Base-by-base conservation (phyloP, 2,113 vertebrate genomes). In the Albula glossodonta region DNA sequence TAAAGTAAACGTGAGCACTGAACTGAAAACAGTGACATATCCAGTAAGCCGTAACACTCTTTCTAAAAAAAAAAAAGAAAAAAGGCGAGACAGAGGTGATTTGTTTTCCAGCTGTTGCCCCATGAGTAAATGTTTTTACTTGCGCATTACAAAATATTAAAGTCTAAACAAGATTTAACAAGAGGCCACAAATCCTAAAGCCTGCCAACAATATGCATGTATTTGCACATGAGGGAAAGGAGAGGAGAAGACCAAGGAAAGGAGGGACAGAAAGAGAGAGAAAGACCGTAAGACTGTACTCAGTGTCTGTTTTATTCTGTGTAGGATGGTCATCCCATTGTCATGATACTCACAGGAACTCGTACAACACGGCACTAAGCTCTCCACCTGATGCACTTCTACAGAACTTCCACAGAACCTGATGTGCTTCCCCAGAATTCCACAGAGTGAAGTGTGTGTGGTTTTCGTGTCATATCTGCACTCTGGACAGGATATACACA, bases 1-100 rank as follows among this genome's bases (percentile, higher is more conserved):
- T 84, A 22, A 86, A 85, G 86, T 90, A 63, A 41, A 88, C 86
- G 8, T 11, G 78, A 85, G 74, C 19, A 17, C 15, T 19, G 4
- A 10, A 3, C 1, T 53, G 81, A 49, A 49, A 12, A 80, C n/a
- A 3, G 31, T 49, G 17, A 50, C 78, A 49, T 15, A 8, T 70
- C 63, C 17, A 2, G 63, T n/a, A 22, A n/a, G 63, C 63, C 22
- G 22, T 5, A 6, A 17, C 78, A 13, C 41, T 15, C 41, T 15
- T n/a, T 9, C 77, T 1, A 2, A 25, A 78, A 78, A 78, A 31
- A 63, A 63, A 19, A 63, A 63, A 63, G 6, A 84, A 48, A 25
- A 80, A 85, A 63, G 82, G 85, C 80, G 87, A 90, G 84, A 91
- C n/a, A 57, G 60, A 85, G 88, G 87, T 50, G 90, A 90, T 93